These are phyloP conservation scores for Leptinotarsa texana DNA, from an alignment of 1,140 invertebrate species.

Conservation along the genomic window DNA sequence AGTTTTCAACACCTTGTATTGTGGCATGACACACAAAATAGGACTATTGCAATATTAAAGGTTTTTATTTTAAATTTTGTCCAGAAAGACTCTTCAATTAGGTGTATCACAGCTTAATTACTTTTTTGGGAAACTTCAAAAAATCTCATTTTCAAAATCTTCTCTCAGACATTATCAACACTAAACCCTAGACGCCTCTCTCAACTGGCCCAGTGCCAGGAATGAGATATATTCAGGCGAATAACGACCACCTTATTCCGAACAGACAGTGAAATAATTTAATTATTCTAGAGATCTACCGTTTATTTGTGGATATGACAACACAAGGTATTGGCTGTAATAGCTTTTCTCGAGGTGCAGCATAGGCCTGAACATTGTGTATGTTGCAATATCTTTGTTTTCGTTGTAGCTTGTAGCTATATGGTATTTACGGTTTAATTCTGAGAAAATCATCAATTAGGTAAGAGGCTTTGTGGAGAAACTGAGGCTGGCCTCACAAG, in stretches of 20 bases:
- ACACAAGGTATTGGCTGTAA: slow-evolving; percentile 9
- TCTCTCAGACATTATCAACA: too few relatives aligned
- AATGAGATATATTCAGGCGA: neutral
- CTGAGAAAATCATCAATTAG: neutral
- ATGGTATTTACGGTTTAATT: neutral
- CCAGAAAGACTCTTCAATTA: too few relatives aligned
- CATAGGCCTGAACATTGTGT: neutral
- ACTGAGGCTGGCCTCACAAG: neutral
- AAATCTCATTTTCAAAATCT: too few relatives aligned
- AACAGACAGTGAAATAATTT: slow-evolving; percentile 3
- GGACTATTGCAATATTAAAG: too few relatives aligned
- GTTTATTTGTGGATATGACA: slow-evolving; percentile 19
- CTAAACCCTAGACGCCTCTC: neutral
- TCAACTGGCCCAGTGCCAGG: neutral
- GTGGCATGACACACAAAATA: too few relatives aligned
- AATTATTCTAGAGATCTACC: neutral
- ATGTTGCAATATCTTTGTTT: slow-evolving; percentile 6
- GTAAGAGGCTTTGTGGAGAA: neutral
- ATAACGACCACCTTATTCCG: neutral
- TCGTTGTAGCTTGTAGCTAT: neutral
- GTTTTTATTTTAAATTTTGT: too few relatives aligned
- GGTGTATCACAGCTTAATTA: too few relatives aligned
- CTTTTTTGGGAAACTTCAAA: too few relatives aligned
- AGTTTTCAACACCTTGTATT: too few relatives aligned
- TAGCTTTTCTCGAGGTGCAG: slow-evolving; percentile 10